A percentile compares a stretch with the other conserved stretches of the same genome.
These are phyloP conservation scores for Zootermopsis nevadensis DNA, from an alignment of 2,888 invertebrate species.

Conservation along the genomic window DNA sequence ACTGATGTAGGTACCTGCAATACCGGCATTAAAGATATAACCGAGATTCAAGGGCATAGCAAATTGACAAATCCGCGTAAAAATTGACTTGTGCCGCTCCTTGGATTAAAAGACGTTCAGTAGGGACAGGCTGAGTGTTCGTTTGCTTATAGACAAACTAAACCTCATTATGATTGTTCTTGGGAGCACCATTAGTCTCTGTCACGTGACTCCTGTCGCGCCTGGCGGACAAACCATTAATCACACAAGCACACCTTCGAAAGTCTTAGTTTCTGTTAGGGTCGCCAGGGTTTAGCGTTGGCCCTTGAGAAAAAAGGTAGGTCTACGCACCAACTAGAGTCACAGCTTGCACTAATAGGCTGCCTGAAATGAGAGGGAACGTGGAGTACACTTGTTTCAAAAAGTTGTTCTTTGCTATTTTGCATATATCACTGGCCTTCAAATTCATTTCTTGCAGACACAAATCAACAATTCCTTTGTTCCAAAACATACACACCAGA, in stretches of 20 bases:
- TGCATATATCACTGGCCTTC: too few relatives aligned
- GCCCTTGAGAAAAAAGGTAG: too few relatives aligned
- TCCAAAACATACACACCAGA: too few relatives aligned
- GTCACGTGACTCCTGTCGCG: constrained; percentile 40
- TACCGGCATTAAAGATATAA: background rate
- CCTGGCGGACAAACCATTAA: constrained; percentile 44
- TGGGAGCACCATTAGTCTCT: constrained; percentile 39
- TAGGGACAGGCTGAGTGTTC: constrained; percentile 4
- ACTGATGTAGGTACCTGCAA: too few relatives aligned
- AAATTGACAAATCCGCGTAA: background rate
- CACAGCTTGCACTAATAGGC: too few relatives aligned
- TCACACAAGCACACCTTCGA: constrained; percentile 38
- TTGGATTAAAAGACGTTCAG: background rate
- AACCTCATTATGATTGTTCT: constrained; percentile 43
- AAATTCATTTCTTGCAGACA: too few relatives aligned
- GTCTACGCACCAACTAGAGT: too few relatives aligned
- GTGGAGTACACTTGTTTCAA: too few relatives aligned
- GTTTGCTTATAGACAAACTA: constrained; percentile 33
- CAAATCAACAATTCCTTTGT: too few relatives aligned
- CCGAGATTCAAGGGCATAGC: background rate
- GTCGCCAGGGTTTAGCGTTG: background rate
- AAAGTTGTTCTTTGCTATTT: too few relatives aligned
- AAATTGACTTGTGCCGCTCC: background rate
- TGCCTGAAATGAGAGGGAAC: too few relatives aligned
- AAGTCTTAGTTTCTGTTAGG: background rate